These are phyloP conservation scores for Drosophila austrosaltans DNA, from an alignment of 2,888 invertebrate genomes.

Conservation along the genomic window DNA sequence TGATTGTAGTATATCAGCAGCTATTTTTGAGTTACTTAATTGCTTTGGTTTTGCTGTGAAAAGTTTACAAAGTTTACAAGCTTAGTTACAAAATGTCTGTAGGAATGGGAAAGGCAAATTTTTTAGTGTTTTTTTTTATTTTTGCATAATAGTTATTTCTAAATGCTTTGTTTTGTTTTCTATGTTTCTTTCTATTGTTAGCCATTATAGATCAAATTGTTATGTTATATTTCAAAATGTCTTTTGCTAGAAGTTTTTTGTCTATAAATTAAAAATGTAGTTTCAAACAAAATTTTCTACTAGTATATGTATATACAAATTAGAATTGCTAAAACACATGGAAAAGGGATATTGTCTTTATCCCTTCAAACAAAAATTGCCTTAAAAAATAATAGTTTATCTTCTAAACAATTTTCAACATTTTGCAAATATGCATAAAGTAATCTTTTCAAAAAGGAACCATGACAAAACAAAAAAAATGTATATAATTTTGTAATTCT, in stretches of 20 bases:
- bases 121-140: too few relatives aligned
- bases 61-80: background rate
- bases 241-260: too few relatives aligned
- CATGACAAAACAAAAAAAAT: background rate
- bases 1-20: slow-evolving; percentile 7
- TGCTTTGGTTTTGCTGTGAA: slow-evolving; percentile 7
- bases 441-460: slow-evolving; percentile 1
- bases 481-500: slow-evolving; percentile 31
- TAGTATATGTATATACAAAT: too few relatives aligned
- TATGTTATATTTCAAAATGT: too few relatives aligned
- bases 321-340: too few relatives aligned
- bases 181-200: too few relatives aligned
- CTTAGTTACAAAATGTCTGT: background rate
- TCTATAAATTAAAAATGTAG: too few relatives aligned
- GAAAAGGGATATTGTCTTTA: background rate
- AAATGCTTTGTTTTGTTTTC: too few relatives aligned
- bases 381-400: background rate
- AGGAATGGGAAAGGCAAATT: too few relatives aligned
- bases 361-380: background rate
- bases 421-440: slow-evolving; percentile 3
- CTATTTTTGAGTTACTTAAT: background rate
- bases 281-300: too few relatives aligned
- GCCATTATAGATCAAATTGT: too few relatives aligned
- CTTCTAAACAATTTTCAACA: slow-evolving; percentile 13
- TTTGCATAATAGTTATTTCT: too few relatives aligned